Percentiles rank a stretch among this genome's conserved stretches.
phyloP scores from a whole-genome alignment of 2,113 vertebrate species.

The Anas platyrhynchos region DNA sequence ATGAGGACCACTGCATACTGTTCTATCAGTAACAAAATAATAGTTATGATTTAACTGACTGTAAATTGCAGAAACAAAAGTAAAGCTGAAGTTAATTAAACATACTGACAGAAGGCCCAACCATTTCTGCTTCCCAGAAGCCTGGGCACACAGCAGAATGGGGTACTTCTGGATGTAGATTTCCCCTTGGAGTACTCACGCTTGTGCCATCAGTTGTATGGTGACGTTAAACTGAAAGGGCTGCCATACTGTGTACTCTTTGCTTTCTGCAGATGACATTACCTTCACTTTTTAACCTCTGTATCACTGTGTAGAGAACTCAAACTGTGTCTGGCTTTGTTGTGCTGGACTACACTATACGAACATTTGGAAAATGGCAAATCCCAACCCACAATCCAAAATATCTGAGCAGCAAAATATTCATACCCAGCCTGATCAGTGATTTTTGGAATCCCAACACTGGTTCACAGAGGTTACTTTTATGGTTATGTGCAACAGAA shows the following conservation, averaged over 20 bases:
- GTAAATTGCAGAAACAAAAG: slow-evolving; percentile 10
- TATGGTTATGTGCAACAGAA: background rate
- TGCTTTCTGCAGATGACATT: background rate
- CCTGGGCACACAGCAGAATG: background rate
- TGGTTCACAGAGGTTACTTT: background rate
- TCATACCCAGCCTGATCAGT: background rate
- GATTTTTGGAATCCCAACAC: background rate
- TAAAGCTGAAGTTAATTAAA: slow-evolving; percentile 9
- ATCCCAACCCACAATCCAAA: background rate
- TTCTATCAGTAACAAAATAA: background rate
- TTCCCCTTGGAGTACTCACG: background rate
- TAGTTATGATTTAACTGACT: slow-evolving; percentile 29
- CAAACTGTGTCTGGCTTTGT: background rate
- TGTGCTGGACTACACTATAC: background rate
- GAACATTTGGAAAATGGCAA: slow-evolving; percentile 26
- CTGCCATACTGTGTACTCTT: background rate
- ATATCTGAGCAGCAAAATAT: background rate
- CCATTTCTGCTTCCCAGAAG: background rate
- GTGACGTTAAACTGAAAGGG: background rate
- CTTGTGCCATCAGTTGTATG: background rate
- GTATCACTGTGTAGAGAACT: background rate
- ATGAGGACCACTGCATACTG: background rate
- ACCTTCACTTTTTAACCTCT: background rate
- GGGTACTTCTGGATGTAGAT: background rate
- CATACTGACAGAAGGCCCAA: background rate